Conservation (phyloP, 2,888 invertebrate species). For the Bhutanitis thaidina region DNA sequence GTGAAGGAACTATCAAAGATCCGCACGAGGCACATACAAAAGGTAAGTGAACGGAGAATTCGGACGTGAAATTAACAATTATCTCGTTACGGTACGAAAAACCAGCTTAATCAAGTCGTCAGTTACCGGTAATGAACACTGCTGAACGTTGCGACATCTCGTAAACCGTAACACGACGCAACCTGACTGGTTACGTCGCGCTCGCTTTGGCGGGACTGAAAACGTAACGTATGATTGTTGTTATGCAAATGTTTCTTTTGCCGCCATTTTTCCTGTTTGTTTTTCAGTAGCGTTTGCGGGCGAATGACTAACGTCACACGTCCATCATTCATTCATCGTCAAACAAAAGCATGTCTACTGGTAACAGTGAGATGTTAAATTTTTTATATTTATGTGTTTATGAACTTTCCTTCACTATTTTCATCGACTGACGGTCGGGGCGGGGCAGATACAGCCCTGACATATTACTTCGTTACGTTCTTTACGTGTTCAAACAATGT, state of each 20-base stretch:
- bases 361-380: no score
- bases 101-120: slow-evolving; percentile 2
- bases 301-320: no score
- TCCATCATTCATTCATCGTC: no score
- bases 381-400: no score
- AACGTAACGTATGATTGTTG: slow-evolving; percentile 32
- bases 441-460: no score
- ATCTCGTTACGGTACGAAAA: slow-evolving; percentile 17
- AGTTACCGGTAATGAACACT: slow-evolving; percentile 22
- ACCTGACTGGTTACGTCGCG: slow-evolving; percentile 36
- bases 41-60: background rate
- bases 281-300: no score
- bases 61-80: background rate
- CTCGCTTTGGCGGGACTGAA: slow-evolving; percentile 37
- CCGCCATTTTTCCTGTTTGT: background rate
- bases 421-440: no score
- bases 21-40: background rate
- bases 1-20: no score
- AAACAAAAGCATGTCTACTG: no score
- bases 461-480: no score
- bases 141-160: slow-evolving; percentile 24
- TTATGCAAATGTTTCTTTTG: slow-evolving; percentile 26
- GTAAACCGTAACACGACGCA: slow-evolving; percentile 27
- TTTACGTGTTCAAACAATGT: no score
- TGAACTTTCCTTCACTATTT: no score